Base-by-base conservation (phyloP, 2,888 invertebrate genomes). In the Andrena flavipes region DNA sequence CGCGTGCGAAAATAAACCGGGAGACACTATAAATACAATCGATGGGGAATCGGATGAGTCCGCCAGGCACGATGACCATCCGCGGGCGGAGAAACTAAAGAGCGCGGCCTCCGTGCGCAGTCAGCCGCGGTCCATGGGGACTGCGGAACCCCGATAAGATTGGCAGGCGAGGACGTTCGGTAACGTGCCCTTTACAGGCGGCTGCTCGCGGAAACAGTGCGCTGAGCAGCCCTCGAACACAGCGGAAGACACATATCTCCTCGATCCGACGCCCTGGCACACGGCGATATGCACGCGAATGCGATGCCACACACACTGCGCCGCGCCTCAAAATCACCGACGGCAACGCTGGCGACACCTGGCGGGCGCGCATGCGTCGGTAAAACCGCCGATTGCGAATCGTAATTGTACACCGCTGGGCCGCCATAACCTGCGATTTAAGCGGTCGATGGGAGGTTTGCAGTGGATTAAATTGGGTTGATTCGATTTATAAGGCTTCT, bases 11-110 rank as follows among this genome's bases (percentile, higher is more conserved):
- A 90, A 88, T 87, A 90, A 87, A 90, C 85, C 74, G 79, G 60
- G 56, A 87, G 84, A 87, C 91, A 92, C 93, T 93, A 93, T 91
- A 92, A 93, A 93, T 93, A 93, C 89, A 89, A 91, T 91, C 89
- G 87, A 91, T 91, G 89, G 87, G 87, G 90, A 92, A 92, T 92
- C 89, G 90, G 90, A 91, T 82, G 91, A 87, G 85, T 86, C 84
- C 80, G 84, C 86, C 88, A 69, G 49, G 35, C 59, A 81, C 88
- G 75, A 85, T 90, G 90, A 92, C 91, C 91, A 92, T 92, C 91
- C 88, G 91, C 87, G 89, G 87, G 60, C 87, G 84, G 76, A 81
- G 83, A 87, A 42, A 87, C 80, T 86, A 84, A 81, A 54, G 49
- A 60, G 23, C 72, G 83, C 74, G 69, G 62, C 63, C 68, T 59